phyloP scores from a whole-genome alignment of 2,113 vertebrate species.

The human (Homo sapiens) region GRCh38 chr11:113679001-113679500 shows the following conservation, averaged over 20 bases:
- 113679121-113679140: too few species aligned
- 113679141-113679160: not conserved
- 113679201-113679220: not conserved
- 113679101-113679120: not conserved
- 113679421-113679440: not conserved
- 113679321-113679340: rapidly evolving
- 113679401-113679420: not conserved
- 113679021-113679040: not conserved
- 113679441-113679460: not conserved
- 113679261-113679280: not conserved
- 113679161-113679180: not conserved
- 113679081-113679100: not conserved
- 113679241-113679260: not conserved
- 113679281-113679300: not conserved
- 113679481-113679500: not conserved
- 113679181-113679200: not conserved
- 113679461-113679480: not conserved
- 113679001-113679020: not conserved
- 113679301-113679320: not conserved
- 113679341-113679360: not conserved
- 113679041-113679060: not conserved
- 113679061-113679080: not conserved
- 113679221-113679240: not conserved
- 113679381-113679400: not conserved
- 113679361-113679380: too few species aligned